Conservation (phyloP, 1,140 invertebrate genomes). For the Ganaspis sp. region DNA sequence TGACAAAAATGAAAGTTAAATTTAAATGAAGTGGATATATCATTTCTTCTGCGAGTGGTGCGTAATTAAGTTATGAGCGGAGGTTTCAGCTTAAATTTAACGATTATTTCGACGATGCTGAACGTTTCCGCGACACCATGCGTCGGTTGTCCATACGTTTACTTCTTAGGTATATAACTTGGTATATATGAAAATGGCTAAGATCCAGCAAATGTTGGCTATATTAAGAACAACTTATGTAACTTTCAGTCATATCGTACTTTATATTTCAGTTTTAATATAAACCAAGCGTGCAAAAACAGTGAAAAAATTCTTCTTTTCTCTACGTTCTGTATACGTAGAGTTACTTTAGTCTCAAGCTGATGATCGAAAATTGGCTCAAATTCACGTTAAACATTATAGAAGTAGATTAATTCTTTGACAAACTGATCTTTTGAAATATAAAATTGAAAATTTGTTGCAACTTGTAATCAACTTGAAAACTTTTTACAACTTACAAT, state of each 20-base stretch:
- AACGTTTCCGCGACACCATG: conserved; percentile 24
- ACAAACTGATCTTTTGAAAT: too few species aligned
- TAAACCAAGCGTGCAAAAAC: neutral
- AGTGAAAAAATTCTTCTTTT: too few species aligned
- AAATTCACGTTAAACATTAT: too few species aligned
- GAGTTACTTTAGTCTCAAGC: too few species aligned
- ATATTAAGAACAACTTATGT: conserved; percentile 63
- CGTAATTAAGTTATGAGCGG: conserved; percentile 9
- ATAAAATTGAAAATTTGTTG: too few species aligned
- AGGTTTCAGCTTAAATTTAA: conserved; percentile 16
- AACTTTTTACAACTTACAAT: too few species aligned
- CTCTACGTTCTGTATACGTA: too few species aligned
- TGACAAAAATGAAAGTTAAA: neutral
- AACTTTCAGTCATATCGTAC: conserved; percentile 58
- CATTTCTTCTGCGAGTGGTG: neutral
- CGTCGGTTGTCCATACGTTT: conserved; percentile 25
- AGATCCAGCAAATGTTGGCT: conserved; percentile 63
- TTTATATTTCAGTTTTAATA: conserved; percentile 49
- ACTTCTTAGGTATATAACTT: conserved; percentile 20
- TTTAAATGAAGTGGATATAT: neutral
- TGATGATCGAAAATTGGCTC: too few species aligned
- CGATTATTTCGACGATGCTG: conserved; percentile 24
- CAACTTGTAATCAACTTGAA: too few species aligned
- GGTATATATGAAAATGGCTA: conserved; percentile 51
- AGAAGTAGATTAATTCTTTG: too few species aligned